Evolutionary conservation across 1,140 invertebrate genomes (phyloP), one percentile per base, ranked within the genome.

Genomic region (Paracyclopina nana): DNA sequence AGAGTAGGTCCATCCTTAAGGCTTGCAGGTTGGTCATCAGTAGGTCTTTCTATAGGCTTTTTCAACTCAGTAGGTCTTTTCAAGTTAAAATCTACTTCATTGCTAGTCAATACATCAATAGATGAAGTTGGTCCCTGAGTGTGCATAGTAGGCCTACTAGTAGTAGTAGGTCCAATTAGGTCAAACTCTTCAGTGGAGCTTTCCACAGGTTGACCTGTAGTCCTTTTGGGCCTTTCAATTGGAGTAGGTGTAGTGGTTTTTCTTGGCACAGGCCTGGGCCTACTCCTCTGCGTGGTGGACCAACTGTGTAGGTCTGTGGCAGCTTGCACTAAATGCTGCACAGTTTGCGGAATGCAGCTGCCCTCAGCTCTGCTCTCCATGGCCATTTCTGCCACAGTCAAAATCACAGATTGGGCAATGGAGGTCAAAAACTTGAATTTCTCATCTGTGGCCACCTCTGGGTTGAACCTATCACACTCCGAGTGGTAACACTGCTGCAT

Each of bases 401-500:
- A 38, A 4, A 38, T 9, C 8, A 38, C 5, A 9, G 34, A n/a
- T 20, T 38, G 34, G 34, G 34, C 34, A 16, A 38, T 20, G 20
- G 14, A 16, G 34, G 3, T 20, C 34, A 38, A 16, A 20, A 38
- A 38, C 4, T 38, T 20, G 9, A 38, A 38, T 5, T 20, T 9
- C 20, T 38, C 4, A 9, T 38, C 20, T 3, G 34, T 4, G 8
- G 20, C 20, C 5, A 16, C 22, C 1, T 34, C 30, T 0, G 46
- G 50, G 26, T 18, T 16, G 11, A 25, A 9, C 14, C 12, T 24
- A 29, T 68, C 66, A 54, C 66, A 68, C 12, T 55, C 50, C 11
- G 57, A 55, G 50, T 68, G 66, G 53, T 68, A 68, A 46, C 66
- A 68, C 28, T 61, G 42, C 42, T 58, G 57, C 63, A 66, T 64